phyloP scores from a whole-genome alignment of 2,888 invertebrate genomes.

The Atherix ibis region DNA sequence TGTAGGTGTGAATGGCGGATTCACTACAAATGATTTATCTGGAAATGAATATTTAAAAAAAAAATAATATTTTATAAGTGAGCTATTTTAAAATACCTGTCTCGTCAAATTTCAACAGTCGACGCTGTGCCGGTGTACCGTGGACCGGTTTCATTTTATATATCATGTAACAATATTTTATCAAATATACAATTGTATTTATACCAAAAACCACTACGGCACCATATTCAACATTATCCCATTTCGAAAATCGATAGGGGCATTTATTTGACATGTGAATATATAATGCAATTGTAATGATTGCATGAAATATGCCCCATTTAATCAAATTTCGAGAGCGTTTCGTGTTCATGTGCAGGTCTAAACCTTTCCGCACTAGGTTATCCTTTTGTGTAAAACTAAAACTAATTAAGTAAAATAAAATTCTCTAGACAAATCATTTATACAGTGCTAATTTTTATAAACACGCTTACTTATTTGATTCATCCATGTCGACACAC shows the following conservation, averaged over 20 bases:
- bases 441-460: no score
- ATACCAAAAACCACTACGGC: conserved; percentile 32
- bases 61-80: not conserved
- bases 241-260: conserved; percentile 17
- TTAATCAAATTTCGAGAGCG: conserved; percentile 21
- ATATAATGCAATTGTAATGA: conserved; percentile 19
- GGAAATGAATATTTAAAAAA: not conserved
- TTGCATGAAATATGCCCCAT: conserved; percentile 24
- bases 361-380: conserved; percentile 20
- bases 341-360: conserved; percentile 19
- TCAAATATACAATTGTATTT: conserved; percentile 38
- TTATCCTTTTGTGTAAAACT: no score
- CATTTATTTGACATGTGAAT: conserved; percentile 25
- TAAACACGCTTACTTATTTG: no score
- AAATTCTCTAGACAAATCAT: no score
- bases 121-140: conserved; percentile 37
- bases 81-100: conserved; percentile 10
- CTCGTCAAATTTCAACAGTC: conserved; percentile 37
- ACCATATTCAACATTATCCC: conserved; percentile 33
- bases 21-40: conserved; percentile 23
- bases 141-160: conserved; percentile 30
- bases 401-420: no score
- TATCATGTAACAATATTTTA: conserved; percentile 32
- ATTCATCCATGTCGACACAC: no score
- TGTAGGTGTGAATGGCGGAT: conserved; percentile 6